Conservation (phyloP, 2,888 invertebrate species). For the Apodemia duryi region DNA sequence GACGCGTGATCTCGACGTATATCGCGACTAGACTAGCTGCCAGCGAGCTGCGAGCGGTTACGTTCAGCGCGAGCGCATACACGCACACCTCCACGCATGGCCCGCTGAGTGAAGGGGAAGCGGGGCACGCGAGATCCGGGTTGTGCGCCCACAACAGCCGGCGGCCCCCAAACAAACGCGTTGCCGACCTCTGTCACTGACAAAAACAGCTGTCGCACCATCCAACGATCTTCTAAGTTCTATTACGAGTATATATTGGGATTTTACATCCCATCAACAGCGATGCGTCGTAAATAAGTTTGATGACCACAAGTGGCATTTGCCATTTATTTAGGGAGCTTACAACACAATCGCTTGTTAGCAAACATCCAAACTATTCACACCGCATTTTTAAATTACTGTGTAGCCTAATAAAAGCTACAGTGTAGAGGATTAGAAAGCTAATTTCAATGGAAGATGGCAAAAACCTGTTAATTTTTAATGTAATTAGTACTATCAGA, state of each 20-base stretch:
- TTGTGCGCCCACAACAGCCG: constrained; percentile 72
- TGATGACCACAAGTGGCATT: no score
- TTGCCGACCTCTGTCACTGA: constrained; percentile 59
- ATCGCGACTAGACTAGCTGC: constrained; percentile 65
- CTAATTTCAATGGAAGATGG: no score
- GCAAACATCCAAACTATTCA: no score
- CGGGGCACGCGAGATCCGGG: constrained; percentile 76
- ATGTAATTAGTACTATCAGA: no score
- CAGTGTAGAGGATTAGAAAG: no score
- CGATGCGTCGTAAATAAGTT: no score
- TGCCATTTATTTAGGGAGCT: no score
- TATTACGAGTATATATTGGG: neutral
- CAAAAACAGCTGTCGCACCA: constrained; percentile 38
- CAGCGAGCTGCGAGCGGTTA: constrained; percentile 44
- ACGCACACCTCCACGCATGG: constrained; percentile 59
- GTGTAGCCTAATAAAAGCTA: no score
- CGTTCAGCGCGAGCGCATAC: constrained; percentile 39
- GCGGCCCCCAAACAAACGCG: constrained; percentile 63
- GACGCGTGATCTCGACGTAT: constrained; percentile 48
- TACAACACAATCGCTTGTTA: no score
- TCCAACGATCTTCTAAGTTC: constrained; percentile 32
- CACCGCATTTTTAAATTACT: no score
- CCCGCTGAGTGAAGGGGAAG: constrained; percentile 72
- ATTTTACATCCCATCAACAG: neutral
- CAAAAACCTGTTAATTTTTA: no score